Evolutionary conservation across 2,888 invertebrate genomes (phyloP).

Genomic region (Amphipyra tragopoginis): DNA sequence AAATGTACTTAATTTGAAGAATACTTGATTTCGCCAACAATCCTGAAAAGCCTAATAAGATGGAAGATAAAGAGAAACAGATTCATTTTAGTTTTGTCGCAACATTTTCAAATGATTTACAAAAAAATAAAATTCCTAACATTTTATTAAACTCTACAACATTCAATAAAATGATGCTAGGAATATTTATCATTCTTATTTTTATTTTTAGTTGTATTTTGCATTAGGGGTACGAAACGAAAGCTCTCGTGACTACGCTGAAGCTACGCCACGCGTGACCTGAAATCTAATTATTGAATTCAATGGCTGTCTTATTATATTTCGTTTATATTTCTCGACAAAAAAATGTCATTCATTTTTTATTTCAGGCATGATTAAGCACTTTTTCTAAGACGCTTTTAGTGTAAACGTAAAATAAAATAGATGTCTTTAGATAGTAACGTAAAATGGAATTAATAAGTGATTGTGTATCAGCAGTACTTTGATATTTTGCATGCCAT

Average conservation of each 20-base stretch:
- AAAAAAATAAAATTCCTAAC: background rate
- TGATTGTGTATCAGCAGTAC: too few relatives aligned
- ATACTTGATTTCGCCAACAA: slow-evolving; percentile 42
- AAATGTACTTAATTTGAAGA: slow-evolving; percentile 32
- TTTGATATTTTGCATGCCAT: too few relatives aligned
- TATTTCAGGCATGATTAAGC: slow-evolving; percentile 1
- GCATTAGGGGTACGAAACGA: slow-evolving; percentile 37
- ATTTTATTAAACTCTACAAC: too few relatives aligned
- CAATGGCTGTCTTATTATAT: slow-evolving; percentile 40
- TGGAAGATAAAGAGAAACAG: too few relatives aligned
- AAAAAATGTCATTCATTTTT: slow-evolving; percentile 22
- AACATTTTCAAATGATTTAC: background rate
- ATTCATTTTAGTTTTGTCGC: background rate
- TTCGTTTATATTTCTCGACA: slow-evolving; percentile 21
- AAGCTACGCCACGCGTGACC: slow-evolving; percentile 44
- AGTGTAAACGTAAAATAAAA: background rate
- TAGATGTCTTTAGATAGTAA: too few relatives aligned
- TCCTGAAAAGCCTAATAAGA: background rate
- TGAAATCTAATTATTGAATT: slow-evolving; percentile 44
- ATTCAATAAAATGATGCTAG: slow-evolving; percentile 27
- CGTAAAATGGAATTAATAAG: too few relatives aligned
- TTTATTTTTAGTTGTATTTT: slow-evolving; percentile 49
- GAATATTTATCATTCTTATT: slow-evolving; percentile 40
- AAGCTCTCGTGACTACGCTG: slow-evolving; percentile 35
- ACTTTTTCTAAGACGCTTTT: background rate